Evolutionary conservation across 2,888 invertebrate species (phyloP).

Genomic region (Lasioglossum figueresi): DNA sequence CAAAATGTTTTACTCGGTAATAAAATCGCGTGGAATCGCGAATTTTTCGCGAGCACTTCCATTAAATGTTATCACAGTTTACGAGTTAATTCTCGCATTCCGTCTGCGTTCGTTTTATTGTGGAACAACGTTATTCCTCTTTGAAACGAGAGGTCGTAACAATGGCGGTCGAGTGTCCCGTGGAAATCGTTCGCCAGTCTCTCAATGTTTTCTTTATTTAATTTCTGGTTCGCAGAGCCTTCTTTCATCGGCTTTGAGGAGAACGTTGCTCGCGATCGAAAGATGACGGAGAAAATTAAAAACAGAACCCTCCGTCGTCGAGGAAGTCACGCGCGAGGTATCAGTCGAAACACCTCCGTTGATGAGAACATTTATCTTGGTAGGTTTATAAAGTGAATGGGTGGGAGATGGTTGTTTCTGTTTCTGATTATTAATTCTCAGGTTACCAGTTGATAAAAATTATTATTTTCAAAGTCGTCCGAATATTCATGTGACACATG

Average conservation of each 20-base stretch:
- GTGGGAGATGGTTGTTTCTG: not conserved
- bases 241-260: conserved; percentile 28
- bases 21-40: not conserved
- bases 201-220: not conserved
- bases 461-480: too few species aligned
- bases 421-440: too few species aligned
- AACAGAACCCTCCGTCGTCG: conserved; percentile 38
- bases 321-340: conserved; percentile 55
- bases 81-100: not conserved
- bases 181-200: conserved; percentile 20
- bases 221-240: conserved; percentile 18
- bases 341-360: conserved; percentile 33
- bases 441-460: too few species aligned
- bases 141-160: conserved; percentile 13
- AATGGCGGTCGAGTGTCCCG: conserved; percentile 8
- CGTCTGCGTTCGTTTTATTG: not conserved
- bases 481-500: too few species aligned
- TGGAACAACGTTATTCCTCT: conserved; percentile 16
- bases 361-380: conserved; percentile 45
- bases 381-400: not conserved
- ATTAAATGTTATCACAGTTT: not conserved
- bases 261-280: conserved; percentile 31
- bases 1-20: not conserved
- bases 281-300: conserved; percentile 50
- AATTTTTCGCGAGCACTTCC: not conserved